Percentiles rank a stretch among this genome's conserved stretches.
phyloP scores from a whole-genome alignment of 2,797 vertebrate species.

The Chrysocyon brachyurus region DNA sequence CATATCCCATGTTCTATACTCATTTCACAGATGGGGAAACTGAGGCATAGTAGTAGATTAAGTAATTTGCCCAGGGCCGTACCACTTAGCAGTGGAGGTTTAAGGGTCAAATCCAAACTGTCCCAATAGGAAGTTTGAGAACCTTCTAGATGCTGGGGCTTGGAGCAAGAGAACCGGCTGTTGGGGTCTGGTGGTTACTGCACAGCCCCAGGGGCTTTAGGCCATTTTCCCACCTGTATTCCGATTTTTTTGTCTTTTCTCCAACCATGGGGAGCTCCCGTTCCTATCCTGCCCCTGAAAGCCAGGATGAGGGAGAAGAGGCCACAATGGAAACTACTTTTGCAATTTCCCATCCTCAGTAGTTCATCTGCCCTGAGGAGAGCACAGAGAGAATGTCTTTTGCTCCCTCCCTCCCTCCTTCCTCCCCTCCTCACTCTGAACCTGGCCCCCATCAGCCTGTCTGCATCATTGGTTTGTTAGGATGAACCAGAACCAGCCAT shows the following conservation, averaged over 20 bases:
- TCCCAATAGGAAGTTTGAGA: not conserved
- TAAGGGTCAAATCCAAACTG: not conserved
- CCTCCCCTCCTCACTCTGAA: not conserved
- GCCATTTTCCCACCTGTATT: not conserved
- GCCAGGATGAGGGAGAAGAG: not conserved
- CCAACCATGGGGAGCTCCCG: not conserved
- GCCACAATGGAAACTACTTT: not conserved
- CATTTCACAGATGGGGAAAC: conserved; percentile 25
- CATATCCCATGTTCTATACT: not conserved
- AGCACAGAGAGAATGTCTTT: not conserved
- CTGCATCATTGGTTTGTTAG: conserved; percentile 85
- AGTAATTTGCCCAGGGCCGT: not conserved
- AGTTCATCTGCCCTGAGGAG: not conserved
- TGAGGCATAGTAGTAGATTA: not conserved
- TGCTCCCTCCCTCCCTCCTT: not conserved
- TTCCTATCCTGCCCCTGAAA: not conserved
- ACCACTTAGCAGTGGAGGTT: not conserved
- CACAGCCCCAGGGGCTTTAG: not conserved
- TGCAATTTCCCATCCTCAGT: not conserved
- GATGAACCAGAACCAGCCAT: conserved; percentile 95
- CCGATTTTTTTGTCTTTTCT: not conserved
- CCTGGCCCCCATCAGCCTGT: not conserved
- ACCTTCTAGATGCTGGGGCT: not conserved
- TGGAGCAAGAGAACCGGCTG: not conserved
- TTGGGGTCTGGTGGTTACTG: not conserved